phyloP scores from a whole-genome alignment of 2,888 invertebrate genomes.

The Drosophila cognata region DNA sequence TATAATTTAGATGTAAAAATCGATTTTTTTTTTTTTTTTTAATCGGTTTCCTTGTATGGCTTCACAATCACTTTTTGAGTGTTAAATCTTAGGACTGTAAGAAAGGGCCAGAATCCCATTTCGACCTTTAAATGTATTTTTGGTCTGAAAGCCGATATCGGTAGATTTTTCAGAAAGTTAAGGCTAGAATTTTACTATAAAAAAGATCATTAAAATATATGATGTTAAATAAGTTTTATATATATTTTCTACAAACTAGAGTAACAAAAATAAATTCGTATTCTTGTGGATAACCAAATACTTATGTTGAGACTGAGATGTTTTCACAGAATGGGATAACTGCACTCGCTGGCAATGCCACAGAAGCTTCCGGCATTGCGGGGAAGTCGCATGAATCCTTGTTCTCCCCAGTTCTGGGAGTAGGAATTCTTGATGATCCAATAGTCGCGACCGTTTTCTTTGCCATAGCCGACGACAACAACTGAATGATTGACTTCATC shows the following conservation, averaged over 20 bases:
- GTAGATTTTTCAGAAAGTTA: not conserved
- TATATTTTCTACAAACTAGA: slow-evolving; percentile 47
- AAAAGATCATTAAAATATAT: not conserved
- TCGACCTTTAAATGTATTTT: not conserved
- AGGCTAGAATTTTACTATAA: not conserved
- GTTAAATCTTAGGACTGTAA: no score
- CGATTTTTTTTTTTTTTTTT: no score
- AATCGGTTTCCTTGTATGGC: no score
- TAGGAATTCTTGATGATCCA: slow-evolving; percentile 84
- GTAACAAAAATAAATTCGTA: slow-evolving; percentile 49
- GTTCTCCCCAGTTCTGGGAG: slow-evolving; percentile 84
- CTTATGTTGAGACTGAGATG: not conserved
- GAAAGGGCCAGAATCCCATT: not conserved
- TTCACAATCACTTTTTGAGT: no score
- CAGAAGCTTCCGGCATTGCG: slow-evolving; percentile 83
- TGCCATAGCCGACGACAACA: slow-evolving; percentile 83
- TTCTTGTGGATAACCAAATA: slow-evolving; percentile 23
- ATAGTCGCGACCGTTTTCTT: slow-evolving; percentile 82
- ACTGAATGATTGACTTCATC: slow-evolving; percentile 83
- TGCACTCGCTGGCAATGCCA: slow-evolving; percentile 84
- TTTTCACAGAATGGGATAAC: slow-evolving; percentile 82
- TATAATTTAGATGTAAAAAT: no score
- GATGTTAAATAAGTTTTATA: not conserved
- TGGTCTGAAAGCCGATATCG: not conserved
- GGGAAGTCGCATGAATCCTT: slow-evolving; percentile 82